These are phyloP conservation scores for Phorcus lineatus DNA, from an alignment of 2,888 invertebrate species.

Conservation along the genomic window DNA sequence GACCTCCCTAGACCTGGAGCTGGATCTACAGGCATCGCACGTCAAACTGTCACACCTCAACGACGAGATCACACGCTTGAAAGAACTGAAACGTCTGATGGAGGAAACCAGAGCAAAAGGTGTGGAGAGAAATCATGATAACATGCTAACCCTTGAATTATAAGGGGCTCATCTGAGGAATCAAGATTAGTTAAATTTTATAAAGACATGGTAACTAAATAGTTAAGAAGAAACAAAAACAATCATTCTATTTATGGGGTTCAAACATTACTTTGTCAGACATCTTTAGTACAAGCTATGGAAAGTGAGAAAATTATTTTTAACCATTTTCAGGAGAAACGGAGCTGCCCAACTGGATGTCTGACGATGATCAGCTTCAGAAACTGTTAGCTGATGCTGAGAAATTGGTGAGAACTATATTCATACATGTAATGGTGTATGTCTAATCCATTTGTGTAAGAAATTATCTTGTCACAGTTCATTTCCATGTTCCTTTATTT, in stretches of 20 bases:
- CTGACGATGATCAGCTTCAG: conserved; percentile 91
- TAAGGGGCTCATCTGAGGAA: no score
- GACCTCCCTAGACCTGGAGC: conserved; percentile 92
- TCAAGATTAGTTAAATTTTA: no score
- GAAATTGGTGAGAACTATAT: conserved; percentile 66
- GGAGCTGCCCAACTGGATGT: conserved; percentile 88
- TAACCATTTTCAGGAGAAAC: conserved; percentile 81
- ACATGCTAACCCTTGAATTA: background rate
- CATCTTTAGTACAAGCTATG: no score
- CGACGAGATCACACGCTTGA: conserved; percentile 88
- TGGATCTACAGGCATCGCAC: conserved; percentile 94
- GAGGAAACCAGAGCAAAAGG: conserved; percentile 84
- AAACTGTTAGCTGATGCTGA: conserved; percentile 73
- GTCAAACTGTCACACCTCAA: conserved; percentile 87
- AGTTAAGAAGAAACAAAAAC: no score
- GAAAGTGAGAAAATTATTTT: background rate
- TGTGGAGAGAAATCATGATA: conserved; percentile 27
- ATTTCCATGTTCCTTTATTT: no score
- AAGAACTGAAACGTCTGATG: conserved; percentile 85
- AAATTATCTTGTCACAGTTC: no score
- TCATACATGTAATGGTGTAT: no score
- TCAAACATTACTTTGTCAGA: no score
- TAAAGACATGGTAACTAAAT: no score
- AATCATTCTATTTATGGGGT: no score
- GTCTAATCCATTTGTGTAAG: no score